phyloP scores from a whole-genome alignment of 1,140 invertebrate genomes.

The Mylabris phalerata region DNA sequence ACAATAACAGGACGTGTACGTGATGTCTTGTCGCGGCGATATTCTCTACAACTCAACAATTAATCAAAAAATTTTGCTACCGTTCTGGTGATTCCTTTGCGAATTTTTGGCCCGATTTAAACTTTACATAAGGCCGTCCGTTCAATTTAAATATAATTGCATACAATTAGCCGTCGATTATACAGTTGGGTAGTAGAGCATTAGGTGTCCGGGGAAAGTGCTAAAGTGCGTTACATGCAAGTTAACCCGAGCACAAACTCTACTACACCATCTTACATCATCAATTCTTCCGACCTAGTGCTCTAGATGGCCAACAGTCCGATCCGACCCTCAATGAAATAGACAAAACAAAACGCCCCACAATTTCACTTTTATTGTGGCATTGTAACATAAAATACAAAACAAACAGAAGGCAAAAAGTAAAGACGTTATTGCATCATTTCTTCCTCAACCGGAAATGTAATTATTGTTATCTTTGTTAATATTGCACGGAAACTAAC shows the following conservation, averaged over 20 bases:
- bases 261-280: slow-evolving; percentile 19
- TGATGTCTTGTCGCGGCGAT: too few relatives aligned
- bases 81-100: too few relatives aligned
- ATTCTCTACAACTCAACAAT: too few relatives aligned
- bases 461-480: slow-evolving; percentile 2
- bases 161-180: slow-evolving; percentile 39
- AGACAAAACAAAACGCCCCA: slow-evolving; percentile 20
- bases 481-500: neutral
- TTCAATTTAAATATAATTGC: slow-evolving; percentile 39
- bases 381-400: slow-evolving; percentile 9
- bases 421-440: neutral
- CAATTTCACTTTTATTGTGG: slow-evolving; percentile 28
- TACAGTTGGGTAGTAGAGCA: slow-evolving; percentile 36
- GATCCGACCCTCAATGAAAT: slow-evolving; percentile 1
- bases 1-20: too few relatives aligned
- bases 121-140: slow-evolving; percentile 33
- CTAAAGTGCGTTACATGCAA: slow-evolving; percentile 29
- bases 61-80: too few relatives aligned
- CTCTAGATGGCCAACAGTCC: slow-evolving; percentile 27
- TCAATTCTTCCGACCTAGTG: slow-evolving; percentile 34
- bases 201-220: slow-evolving; percentile 29
- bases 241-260: slow-evolving; percentile 17
- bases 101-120: too few relatives aligned
- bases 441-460: slow-evolving; percentile 13
- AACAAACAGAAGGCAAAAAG: too few relatives aligned